A percentile compares a stretch with the other conserved stretches of the same genome.
Conservation (phyloP, 2,113 vertebrate genomes). For the Tympanuchus pallidicinctus region DNA sequence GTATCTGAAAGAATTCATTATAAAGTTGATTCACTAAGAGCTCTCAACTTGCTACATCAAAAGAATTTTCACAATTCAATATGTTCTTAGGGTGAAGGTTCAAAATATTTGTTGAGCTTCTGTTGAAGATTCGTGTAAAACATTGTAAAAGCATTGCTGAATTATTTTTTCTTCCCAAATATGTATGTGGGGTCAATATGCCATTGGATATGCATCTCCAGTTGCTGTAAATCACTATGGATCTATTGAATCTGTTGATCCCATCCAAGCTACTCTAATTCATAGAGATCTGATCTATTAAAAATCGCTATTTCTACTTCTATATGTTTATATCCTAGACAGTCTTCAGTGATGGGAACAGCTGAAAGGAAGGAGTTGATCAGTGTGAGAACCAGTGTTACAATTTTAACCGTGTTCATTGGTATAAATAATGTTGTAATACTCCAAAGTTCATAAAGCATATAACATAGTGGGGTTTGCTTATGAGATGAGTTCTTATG, state of each 20-base stretch:
- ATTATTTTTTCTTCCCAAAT: not conserved
- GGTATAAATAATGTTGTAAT: not conserved
- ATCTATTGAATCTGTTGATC: slow-evolving; percentile 41
- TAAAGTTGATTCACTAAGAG: slow-evolving; percentile 77
- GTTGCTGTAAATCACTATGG: slow-evolving; percentile 8
- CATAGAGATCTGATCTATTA: slow-evolving; percentile 32
- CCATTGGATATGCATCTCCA: not conserved
- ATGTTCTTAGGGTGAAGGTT: slow-evolving; percentile 30
- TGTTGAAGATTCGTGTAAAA: not conserved
- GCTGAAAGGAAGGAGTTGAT: slow-evolving; percentile 42
- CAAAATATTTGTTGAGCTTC: slow-evolving; percentile 35
- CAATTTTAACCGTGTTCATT: slow-evolving; percentile 2
- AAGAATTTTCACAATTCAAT: slow-evolving; percentile 73
- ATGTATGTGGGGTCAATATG: not conserved
- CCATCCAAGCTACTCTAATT: slow-evolving; percentile 5
- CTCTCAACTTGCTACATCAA: slow-evolving; percentile 70
- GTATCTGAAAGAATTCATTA: slow-evolving; percentile 78
- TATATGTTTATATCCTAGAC: slow-evolving; percentile 49
- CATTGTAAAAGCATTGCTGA: not conserved
- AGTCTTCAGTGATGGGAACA: slow-evolving; percentile 46
- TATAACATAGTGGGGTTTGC: not conserved
- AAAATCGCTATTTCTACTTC: slow-evolving; percentile 64
- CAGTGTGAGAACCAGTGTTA: slow-evolving; percentile 48
- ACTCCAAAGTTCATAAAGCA: not conserved
- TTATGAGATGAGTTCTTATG: not conserved